These are phyloP conservation scores for Macaria liturata DNA, from an alignment of 2,888 invertebrate species.

Conservation along the genomic window DNA sequence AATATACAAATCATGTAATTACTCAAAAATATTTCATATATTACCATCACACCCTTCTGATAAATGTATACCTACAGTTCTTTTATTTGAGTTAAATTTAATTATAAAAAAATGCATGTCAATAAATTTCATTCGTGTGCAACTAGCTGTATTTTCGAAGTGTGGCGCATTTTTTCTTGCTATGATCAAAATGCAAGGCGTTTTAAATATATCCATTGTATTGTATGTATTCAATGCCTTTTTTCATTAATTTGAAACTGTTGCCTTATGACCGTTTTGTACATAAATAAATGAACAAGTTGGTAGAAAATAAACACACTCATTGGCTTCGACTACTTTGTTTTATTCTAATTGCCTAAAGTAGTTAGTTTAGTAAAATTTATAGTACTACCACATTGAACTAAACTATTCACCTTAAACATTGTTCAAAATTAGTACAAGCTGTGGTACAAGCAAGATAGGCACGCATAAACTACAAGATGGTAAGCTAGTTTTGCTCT, in stretches of 20 bases:
- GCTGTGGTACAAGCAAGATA: too few species aligned
- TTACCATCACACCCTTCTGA: too few species aligned
- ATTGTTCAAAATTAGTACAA: too few species aligned
- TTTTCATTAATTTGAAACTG: conserved; percentile 72
- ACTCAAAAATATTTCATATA: too few species aligned
- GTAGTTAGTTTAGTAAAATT: neutral
- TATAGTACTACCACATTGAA: too few species aligned
- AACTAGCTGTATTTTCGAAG: conserved; percentile 31
- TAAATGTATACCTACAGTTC: too few species aligned
- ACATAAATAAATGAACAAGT: conserved; percentile 76
- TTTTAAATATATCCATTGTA: conserved; percentile 50
- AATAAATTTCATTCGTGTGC: conserved; percentile 4
- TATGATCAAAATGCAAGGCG: conserved; percentile 40
- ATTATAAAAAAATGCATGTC: too few species aligned
- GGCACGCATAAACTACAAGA: too few species aligned
- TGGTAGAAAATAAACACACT: conserved; percentile 79
- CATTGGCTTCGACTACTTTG: conserved; percentile 74
- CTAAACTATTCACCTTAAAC: too few species aligned
- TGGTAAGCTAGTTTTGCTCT: too few species aligned
- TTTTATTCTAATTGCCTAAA: conserved; percentile 46
- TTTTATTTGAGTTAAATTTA: too few species aligned
- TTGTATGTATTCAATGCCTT: conserved; percentile 57
- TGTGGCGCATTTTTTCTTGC: conserved; percentile 56
- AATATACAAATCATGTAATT: too few species aligned
- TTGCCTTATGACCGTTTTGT: conserved; percentile 82